Evolutionary conservation across 2,113 vertebrate species (phyloP).

Genomic region (Hippocampus barbouri): DNA sequence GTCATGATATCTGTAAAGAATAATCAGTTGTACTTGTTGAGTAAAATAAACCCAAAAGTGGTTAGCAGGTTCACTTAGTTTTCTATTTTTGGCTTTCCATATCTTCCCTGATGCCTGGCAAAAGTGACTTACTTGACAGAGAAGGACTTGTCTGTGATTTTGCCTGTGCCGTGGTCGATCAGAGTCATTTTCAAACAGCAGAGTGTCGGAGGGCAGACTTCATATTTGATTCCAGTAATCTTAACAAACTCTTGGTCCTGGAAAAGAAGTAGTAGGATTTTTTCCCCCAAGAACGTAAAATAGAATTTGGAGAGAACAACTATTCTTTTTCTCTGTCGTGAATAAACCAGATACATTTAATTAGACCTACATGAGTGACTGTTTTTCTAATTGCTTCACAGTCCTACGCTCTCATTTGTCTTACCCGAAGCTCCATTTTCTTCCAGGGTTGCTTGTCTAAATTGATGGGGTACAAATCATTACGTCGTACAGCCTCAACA

Average conservation of each 20-base stretch:
- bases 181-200: slow-evolving; percentile 94
- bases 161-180: slow-evolving; percentile 87
- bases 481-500: slow-evolving; percentile 86
- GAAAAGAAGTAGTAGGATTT: slow-evolving; percentile 12
- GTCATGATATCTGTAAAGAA: slow-evolving; percentile 85
- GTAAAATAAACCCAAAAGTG: neutral
- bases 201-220: slow-evolving; percentile 90
- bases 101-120: neutral
- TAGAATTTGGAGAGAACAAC: neutral
- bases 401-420: slow-evolving; percentile 9
- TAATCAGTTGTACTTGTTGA: neutral
- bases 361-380: neutral
- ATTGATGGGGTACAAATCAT: slow-evolving; percentile 84
- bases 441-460: slow-evolving; percentile 91
- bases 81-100: neutral
- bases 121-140: slow-evolving; percentile 84
- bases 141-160: slow-evolving; percentile 86
- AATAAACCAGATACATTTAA: neutral
- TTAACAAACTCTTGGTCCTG: slow-evolving; percentile 98
- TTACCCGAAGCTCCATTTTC: slow-evolving; percentile 87
- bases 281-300: neutral
- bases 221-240: slow-evolving; percentile 94
- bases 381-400: neutral
- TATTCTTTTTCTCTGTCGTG: neutral
- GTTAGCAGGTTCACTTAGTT: neutral